These are phyloP conservation scores for Drepana arcuata DNA, from an alignment of 1,140 invertebrate genomes.

Conservation along the genomic window DNA sequence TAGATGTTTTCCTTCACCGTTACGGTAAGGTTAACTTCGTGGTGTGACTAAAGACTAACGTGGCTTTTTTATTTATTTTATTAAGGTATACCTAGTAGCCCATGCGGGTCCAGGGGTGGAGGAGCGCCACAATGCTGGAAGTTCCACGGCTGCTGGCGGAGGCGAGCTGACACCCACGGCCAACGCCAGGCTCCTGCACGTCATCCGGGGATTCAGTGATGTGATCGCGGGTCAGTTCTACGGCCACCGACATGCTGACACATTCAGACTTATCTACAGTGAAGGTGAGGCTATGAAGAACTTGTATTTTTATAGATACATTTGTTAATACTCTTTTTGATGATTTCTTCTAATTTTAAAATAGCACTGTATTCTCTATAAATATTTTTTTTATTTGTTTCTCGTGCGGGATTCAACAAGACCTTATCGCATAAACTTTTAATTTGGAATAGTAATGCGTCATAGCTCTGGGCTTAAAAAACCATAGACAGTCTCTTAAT, in stretches of 20 bases:
- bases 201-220: slow-evolving; percentile 82
- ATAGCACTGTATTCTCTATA: too few relatives aligned
- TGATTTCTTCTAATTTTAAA: too few relatives aligned
- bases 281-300: slow-evolving; percentile 59
- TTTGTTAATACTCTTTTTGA: neutral
- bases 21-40: too few relatives aligned
- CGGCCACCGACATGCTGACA: slow-evolving; percentile 92
- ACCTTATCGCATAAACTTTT: too few relatives aligned
- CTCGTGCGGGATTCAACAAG: too few relatives aligned
- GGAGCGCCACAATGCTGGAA: slow-evolving; percentile 91
- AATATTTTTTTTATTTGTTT: too few relatives aligned
- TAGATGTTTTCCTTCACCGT: too few relatives aligned
- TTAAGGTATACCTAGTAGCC: slow-evolving; percentile 89
- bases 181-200: slow-evolving; percentile 79
- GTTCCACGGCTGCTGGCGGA: slow-evolving; percentile 84
- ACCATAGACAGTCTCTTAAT: too few relatives aligned
- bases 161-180: slow-evolving; percentile 77
- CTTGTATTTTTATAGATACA: neutral
- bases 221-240: slow-evolving; percentile 94
- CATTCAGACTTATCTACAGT: slow-evolving; percentile 88
- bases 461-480: too few relatives aligned
- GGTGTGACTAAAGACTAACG: too few relatives aligned
- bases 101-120: slow-evolving; percentile 92
- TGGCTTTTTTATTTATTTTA: slow-evolving; percentile 7
- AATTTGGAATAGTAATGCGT: too few relatives aligned